phyloP scores from a whole-genome alignment of 2,888 invertebrate genomes.

The Cataglyphis altisquamis region DNA sequence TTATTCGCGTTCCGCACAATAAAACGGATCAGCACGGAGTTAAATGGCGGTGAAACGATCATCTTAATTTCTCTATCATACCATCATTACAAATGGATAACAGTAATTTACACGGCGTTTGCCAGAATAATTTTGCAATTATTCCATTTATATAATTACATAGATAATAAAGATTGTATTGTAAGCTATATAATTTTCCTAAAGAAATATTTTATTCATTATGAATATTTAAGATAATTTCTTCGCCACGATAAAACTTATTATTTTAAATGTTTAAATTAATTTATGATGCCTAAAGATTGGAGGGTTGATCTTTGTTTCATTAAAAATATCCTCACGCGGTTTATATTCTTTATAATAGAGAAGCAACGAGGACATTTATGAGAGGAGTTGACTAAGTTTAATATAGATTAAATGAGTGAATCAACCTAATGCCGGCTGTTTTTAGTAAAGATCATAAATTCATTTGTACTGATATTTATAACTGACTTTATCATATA shows the following conservation, averaged over 20 bases:
- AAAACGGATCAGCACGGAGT: slow-evolving; percentile 40
- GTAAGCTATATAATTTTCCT: background rate
- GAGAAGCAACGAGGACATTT: background rate
- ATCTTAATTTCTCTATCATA: slow-evolving; percentile 29
- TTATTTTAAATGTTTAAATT: slow-evolving; percentile 16
- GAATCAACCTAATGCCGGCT: slow-evolving; percentile 8
- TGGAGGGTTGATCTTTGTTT: background rate
- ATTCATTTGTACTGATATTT: slow-evolving; percentile 22
- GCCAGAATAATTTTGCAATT: slow-evolving; percentile 9
- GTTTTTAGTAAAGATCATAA: slow-evolving; percentile 1
- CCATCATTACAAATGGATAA: slow-evolving; percentile 24
- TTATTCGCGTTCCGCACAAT: slow-evolving; percentile 47
- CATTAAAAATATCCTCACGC: background rate
- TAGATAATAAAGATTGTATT: background rate
- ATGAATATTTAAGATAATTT: background rate
- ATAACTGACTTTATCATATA: background rate
- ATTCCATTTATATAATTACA: slow-evolving; percentile 28
- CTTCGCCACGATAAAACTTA: background rate
- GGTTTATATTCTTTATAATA: slow-evolving; percentile 6
- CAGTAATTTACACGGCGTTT: slow-evolving; percentile 1
- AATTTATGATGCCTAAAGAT: slow-evolving; percentile 33
- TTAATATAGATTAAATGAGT: slow-evolving; percentile 24
- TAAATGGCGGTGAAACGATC: slow-evolving; percentile 41
- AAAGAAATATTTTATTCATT: background rate
- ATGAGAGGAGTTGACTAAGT: slow-evolving; percentile 11